Base-by-base conservation (phyloP, 2,797 vertebrate genomes). In the Nyctibius grandis region DNA sequence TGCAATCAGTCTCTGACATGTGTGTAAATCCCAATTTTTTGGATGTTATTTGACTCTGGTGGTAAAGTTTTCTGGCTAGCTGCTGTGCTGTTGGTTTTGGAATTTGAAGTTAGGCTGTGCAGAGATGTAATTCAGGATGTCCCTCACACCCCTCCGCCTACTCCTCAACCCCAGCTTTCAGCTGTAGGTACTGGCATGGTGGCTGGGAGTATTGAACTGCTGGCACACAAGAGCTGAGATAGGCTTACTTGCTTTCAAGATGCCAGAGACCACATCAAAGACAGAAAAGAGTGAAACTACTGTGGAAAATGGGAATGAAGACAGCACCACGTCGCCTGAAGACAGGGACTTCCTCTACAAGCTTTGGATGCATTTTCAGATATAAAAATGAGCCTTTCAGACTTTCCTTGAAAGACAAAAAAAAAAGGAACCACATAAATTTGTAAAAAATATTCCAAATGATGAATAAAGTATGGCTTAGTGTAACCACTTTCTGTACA, bases 291-390 rank as follows among this genome's bases (percentile, higher is more conserved):
- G n/a, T 83, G 36, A 85, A 79, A 94, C 88, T 95, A 60, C 94
- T 93, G 95, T 97, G 98, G 98, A 97, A 98, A 98, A 97, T 96
- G 96, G 68, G 54, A 94, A 97, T 97, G 96, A 98, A 97, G 96
- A 96, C 91, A 96, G 85, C 93, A 90, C 72, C 89, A 95, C 97
- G 96, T 95, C 91, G 91, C 96, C 96, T 96, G 95, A 88, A 98
- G 97, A 97, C 63, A 87, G 95, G 89, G 96, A 97, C 96, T 97
- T 94, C 85, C 81, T 97, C 92, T 79, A 54, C 20, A 88, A 91
- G 69, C 15, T 94, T 95, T 96, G 87, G 40, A 74, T 87, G 45
- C 33, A 56, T 87, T 89, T 88, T 91, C 74, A 89, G 65, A 74
- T 69, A 51, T 20, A 77, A 93, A 96, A 97, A 96, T 60, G 57